Evolutionary conservation across 2,797 vertebrate species (phyloP).

Genomic region (Cetoscarus ocellatus): DNA sequence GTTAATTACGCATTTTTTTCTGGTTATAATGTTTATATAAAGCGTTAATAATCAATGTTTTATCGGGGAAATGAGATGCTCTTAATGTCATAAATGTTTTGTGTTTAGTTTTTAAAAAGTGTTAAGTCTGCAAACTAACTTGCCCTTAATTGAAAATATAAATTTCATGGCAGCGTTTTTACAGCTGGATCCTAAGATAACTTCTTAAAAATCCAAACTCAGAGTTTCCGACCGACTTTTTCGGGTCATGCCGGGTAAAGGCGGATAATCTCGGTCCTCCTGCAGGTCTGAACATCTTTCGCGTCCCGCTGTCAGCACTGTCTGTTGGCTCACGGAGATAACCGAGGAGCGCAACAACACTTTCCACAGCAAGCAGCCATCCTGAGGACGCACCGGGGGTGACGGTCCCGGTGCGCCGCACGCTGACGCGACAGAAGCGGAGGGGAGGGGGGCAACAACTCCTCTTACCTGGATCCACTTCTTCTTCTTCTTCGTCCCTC

Average conservation of each 20-base stretch:
- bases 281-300: conserved; percentile 10
- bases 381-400: conserved; percentile 12
- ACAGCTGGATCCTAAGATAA: too few relatives aligned
- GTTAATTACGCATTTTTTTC: too few relatives aligned
- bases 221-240: not conserved
- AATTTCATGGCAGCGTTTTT: too few relatives aligned
- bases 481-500: conserved; percentile 74
- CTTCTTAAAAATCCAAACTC: not conserved
- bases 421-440: too few relatives aligned
- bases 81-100: too few relatives aligned
- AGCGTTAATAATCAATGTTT: too few relatives aligned
- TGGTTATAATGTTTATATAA: too few relatives aligned
- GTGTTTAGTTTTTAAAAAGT: too few relatives aligned
- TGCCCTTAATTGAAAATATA: too few relatives aligned
- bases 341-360: conserved; percentile 31
- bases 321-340: conserved; percentile 33
- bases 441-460: too few relatives aligned
- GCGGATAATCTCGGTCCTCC: conserved; percentile 38
- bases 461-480: conserved; percentile 88
- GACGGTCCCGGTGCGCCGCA: conserved; percentile 3
- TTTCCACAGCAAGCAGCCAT: conserved; percentile 21
- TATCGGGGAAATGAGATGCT: too few relatives aligned
- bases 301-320: conserved; percentile 51
- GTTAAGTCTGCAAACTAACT: too few relatives aligned
- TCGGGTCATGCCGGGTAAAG: conserved; percentile 16